Base-by-base conservation (phyloP, 2,888 invertebrate species). In the Euzophera pinguis region DNA sequence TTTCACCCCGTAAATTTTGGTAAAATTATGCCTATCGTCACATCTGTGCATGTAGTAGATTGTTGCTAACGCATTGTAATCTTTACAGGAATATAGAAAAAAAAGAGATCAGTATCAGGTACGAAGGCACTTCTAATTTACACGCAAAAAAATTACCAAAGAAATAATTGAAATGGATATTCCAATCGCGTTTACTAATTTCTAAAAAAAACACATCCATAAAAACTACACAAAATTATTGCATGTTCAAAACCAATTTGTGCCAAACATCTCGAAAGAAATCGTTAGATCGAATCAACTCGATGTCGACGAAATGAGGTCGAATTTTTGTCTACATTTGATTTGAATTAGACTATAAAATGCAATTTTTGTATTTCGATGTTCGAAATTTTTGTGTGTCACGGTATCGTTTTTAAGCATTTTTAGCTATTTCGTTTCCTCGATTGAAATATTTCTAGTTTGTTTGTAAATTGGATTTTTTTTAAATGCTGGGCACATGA, bases 241-340 rank as follows among this genome's bases (percentile, higher is more conserved):
- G 43, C 43, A 43, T 43, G 43, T 27, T 43, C 6, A 0, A 4
- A 14, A 43, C 13, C 43, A 13, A 43, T 43, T 43, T 29, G 43
- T 43, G 43, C 7, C 8, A 43, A 43, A 29, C 29, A 43, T 43
- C 43, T 43, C 43, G 13, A 43, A 43, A 43, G 43, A 43, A 43
- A 43, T 43, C 12, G 43, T 13, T 32, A 45, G 45, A 45, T 45
- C 45, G 16, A 10, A 45, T 45, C 45, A 13, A 45, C 45, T 1
- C 32, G 32, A 32, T 32, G 32, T 32, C 32, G 45, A 32, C 14
- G 34, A 45, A 45, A 45, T n/a, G 45, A 10, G 45, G 45, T 45
- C 45, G 32, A 32, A 45, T 45, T 45, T 45, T 45, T 32, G 45
- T 45, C 45, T 45, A 34, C 45, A 32, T 45, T 45, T 45, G 45